Conservation (phyloP, 2,888 invertebrate species). For the Oscheius onirici region DNA sequence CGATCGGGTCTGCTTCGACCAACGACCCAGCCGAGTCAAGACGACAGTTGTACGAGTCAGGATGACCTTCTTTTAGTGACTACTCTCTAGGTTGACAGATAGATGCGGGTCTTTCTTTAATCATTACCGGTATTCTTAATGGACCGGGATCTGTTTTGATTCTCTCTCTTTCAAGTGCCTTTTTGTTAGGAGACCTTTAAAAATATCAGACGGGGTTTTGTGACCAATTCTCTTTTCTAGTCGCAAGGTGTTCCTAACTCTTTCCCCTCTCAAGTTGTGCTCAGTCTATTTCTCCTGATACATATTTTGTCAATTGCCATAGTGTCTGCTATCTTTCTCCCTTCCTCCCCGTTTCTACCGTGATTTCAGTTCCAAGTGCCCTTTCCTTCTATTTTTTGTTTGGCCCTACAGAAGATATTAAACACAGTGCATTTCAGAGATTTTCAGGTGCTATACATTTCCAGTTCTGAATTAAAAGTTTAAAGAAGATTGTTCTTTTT, state of each 20-base stretch:
- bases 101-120: not conserved
- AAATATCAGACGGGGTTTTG: constrained; percentile 1
- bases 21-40: constrained; percentile 40
- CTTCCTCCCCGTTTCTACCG: constrained; percentile 11
- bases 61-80: constrained; percentile 68
- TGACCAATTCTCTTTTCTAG: not conserved
- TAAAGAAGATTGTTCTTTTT: no score
- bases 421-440: constrained; percentile 24
- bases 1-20: constrained; percentile 57
- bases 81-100: constrained; percentile 46
- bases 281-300: constrained; percentile 1
- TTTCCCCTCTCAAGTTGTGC: constrained; percentile 2
- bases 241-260: not conserved
- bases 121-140: constrained; percentile 6
- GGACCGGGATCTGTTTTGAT: not conserved
- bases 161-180: constrained; percentile 29
- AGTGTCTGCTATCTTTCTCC: not conserved
- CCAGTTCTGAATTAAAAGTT: not conserved
- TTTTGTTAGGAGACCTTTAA: constrained; percentile 6
- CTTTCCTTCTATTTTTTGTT: constrained; percentile 1
- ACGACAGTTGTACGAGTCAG: constrained; percentile 38
- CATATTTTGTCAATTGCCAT: constrained; percentile 4
- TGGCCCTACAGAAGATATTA: constrained; percentile 2
- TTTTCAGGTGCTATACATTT: constrained; percentile 26
- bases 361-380: constrained; percentile 33